Percentiles rank a stretch among this genome's conserved stretches.
phyloP scores from a whole-genome alignment of 2,888 invertebrate species.

The Ellobium chinense region DNA sequence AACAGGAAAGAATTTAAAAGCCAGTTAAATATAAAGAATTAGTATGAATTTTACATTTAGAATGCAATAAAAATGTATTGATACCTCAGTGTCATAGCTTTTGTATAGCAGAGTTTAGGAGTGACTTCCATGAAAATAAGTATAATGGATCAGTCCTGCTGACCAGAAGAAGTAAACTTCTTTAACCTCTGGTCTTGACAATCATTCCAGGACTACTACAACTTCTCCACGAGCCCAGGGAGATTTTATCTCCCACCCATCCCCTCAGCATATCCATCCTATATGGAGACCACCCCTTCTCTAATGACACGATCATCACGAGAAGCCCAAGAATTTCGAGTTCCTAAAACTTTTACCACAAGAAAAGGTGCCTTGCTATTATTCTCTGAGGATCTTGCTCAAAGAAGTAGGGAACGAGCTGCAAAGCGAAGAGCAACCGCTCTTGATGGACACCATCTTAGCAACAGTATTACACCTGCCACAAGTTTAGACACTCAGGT shows the following conservation, averaged over 20 bases:
- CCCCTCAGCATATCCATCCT: slow-evolving; percentile 46
- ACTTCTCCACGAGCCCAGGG: slow-evolving; percentile 64
- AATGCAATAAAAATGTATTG: no score
- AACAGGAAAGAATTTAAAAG: no score
- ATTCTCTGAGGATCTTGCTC: slow-evolving; percentile 77
- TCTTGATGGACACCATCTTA: neutral
- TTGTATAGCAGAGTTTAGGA: no score
- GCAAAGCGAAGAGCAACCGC: neutral
- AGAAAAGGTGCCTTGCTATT: slow-evolving; percentile 76
- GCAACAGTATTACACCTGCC: neutral
- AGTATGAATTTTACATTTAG: no score
- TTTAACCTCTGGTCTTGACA: neutral
- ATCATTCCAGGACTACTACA: slow-evolving; percentile 71
- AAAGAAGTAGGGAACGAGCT: slow-evolving; percentile 52
- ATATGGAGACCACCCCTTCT: slow-evolving; percentile 38
- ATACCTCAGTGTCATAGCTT: no score
- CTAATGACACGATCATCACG: slow-evolving; percentile 49
- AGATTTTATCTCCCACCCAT: slow-evolving; percentile 67
- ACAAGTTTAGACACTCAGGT: slow-evolving; percentile 24
- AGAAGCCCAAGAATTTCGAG: slow-evolving; percentile 56
- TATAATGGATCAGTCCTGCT: no score
- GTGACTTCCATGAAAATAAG: no score
- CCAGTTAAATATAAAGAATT: no score
- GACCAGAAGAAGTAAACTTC: no score
- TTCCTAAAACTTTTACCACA: slow-evolving; percentile 78